Base-by-base conservation (phyloP, 2,113 vertebrate genomes). In the Maccullochella peelii region DNA sequence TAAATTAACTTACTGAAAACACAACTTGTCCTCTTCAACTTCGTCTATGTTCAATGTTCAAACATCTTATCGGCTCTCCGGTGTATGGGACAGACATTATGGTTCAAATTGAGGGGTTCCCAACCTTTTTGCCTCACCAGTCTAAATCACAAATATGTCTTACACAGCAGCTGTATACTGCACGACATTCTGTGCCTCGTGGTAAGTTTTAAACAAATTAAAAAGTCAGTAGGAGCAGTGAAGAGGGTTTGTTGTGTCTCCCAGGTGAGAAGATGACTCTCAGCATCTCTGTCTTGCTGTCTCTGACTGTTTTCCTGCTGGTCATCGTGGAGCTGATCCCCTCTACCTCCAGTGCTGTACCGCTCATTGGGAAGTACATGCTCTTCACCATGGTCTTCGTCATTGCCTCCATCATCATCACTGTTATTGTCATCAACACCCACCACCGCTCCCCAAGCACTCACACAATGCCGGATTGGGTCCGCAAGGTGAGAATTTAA, bases 181-280 rank as follows among this genome's bases (percentile, higher is more conserved):
- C 4, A 20, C 33, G 1, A 23, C 2, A 3, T 62, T 67, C 15
- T 62, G 49, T 44, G 6, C 62, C 36, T 73, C 20, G 0, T 6
- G 59, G 49, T 20, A 21, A 47, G 25, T 69, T 50, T 73, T n/a
- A 49, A 2, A 40, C 54, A 38, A 40, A 69, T 44, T 50, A 44
- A 54, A 44, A 67, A 25, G 54, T 27, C 7, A 49, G 30, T n/a
- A 6, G 16, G 20, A 69, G 15, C 47, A 2, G 10, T 86, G 15
- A 50, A 23, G 44, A 81, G 63, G 68, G 1, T 73, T 15, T 69
- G 1, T 25, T 73, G 40, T 90, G 77, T 86, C 36, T 74, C 57
- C n/a, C 73, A 99, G 98, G 98, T 76, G 98, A 99, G 94, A 99
- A 99, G 95, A 99, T 99, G 98, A 99, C 98, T 4, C 96, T 99